Conservation (phyloP, 2,113 vertebrate species). For the Salvelinus alpinus region DNA sequence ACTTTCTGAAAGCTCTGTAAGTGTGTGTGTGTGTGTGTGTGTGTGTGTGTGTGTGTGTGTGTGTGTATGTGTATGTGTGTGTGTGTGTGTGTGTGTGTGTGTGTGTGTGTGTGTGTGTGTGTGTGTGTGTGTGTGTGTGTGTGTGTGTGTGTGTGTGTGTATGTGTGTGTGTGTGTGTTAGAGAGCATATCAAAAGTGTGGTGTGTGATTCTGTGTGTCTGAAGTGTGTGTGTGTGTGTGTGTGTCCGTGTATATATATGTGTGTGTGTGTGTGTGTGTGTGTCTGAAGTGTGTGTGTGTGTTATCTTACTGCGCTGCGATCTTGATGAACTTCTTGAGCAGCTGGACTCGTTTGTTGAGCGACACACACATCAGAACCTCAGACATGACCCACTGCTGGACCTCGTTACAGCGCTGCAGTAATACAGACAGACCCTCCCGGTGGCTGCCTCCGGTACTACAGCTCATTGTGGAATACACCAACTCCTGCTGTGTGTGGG, state of each 20-base stretch:
- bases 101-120: not conserved
- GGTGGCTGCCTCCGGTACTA: slow-evolving; percentile 81
- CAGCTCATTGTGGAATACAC: slow-evolving; percentile 95
- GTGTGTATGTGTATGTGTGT: too few relatives aligned
- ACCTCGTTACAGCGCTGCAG: slow-evolving; percentile 97
- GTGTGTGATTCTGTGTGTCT: not conserved
- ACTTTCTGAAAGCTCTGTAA: too few relatives aligned
- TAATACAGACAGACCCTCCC: slow-evolving; percentile 87
- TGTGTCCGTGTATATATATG: too few relatives aligned
- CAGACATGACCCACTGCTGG: slow-evolving; percentile 97
- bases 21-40: too few relatives aligned
- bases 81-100: not conserved
- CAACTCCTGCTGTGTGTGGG: slow-evolving; percentile 87
- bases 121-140: too few relatives aligned
- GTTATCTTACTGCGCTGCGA: slow-evolving; percentile 88
- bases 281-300: too few relatives aligned
- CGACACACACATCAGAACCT: slow-evolving; percentile 91
- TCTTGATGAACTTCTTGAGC: slow-evolving; percentile 98
- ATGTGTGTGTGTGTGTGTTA: not conserved
- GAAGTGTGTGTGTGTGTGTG: too few relatives aligned
- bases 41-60: too few relatives aligned
- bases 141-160: too few relatives aligned
- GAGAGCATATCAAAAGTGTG: not conserved
- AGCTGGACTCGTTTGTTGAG: slow-evolving; percentile 95
- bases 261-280: too few relatives aligned